Base-by-base conservation (phyloP, 2,888 invertebrate species). In the Hirtodrosophila histrioides region DNA sequence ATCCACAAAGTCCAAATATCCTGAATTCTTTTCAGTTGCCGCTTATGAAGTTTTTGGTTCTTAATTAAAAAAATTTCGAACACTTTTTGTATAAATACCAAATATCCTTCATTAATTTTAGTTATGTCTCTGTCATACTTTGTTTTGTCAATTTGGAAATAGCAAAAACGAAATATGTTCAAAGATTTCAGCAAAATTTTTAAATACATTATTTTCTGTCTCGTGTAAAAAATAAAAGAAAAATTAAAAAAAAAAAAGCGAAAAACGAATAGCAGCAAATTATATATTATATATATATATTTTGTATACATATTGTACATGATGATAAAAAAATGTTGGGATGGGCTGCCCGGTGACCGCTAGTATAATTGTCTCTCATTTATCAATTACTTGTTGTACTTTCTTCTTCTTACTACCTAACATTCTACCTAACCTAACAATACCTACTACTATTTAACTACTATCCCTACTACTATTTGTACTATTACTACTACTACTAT, bases 301-400 rank as follows among this genome's bases (percentile, higher is more conserved):
- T 78, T 72, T 83, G 71, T 88, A 78, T 73, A 86, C 66, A 79
- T 81, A 78, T 89, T 84, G 84, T 84, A 84, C 82, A 84, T 86
- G 86, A 88, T 88, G 86, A 89, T 84, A 85, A 31, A 31, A 31
- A 90, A 89, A 90, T 91, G 92, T 92, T 92, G 92, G 92, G 92
- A 92, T 92, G 92, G 92, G 92, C 92, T 92, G 91, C 92, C 92
- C 92, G 92, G 91, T 92, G 91, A 91, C 90, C 91, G 90, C 91
- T 91, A 91, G 90, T 90, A 91, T 91, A 90, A 88, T 89, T 89
- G 84, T 88, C 86, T 67, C 79, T 69, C 62, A 85, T 86, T 84
- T 82, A 89, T 88, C 81, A 89, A 88, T 89, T 89, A 88, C 87
- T 88, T 88, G 88, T 89, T 88, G 88, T 87, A 78, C 87, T 85